phyloP scores from a whole-genome alignment of 2,797 vertebrate species.

The Amphiprion clarkii region DNA sequence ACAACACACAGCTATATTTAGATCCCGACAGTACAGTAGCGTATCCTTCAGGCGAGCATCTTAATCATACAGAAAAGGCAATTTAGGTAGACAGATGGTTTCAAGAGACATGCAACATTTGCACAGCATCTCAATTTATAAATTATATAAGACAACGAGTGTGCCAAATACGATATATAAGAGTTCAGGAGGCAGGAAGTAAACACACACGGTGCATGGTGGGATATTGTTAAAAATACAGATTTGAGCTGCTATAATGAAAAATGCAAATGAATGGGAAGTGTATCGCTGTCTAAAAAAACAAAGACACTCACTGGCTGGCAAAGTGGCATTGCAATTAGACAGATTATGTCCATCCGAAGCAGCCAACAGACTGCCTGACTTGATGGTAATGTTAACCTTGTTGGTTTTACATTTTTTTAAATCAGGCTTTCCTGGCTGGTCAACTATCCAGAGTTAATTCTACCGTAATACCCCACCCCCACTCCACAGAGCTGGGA shows the following conservation, averaged over 20 bases:
- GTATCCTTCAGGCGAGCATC: slow-evolving; percentile 64
- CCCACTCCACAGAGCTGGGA: slow-evolving; percentile 58
- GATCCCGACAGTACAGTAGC: slow-evolving; percentile 58
- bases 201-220: background rate
- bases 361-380: background rate
- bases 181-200: background rate
- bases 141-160: slow-evolving; percentile 36
- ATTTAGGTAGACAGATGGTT: slow-evolving; percentile 68
- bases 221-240: slow-evolving; percentile 16
- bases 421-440: slow-evolving; percentile 16
- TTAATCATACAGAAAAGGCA: slow-evolving; percentile 66
- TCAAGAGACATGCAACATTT: slow-evolving; percentile 57
- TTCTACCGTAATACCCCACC: slow-evolving; percentile 63
- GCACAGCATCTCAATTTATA: slow-evolving; percentile 34
- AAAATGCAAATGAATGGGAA: slow-evolving; percentile 3
- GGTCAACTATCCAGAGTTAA: slow-evolving; percentile 65
- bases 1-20: slow-evolving; percentile 63
- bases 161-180: slow-evolving; percentile 12
- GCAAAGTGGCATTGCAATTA: background rate
- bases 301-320: too few species aligned
- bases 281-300: background rate
- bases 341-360: slow-evolving; percentile 16
- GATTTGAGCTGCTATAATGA: slow-evolving; percentile 7
- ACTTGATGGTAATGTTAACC: slow-evolving; percentile 45
- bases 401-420: slow-evolving; percentile 29